These are phyloP conservation scores for Lycocorax pyrrhopterus DNA, from an alignment of 2,113 vertebrate genomes.

Conservation along the genomic window DNA sequence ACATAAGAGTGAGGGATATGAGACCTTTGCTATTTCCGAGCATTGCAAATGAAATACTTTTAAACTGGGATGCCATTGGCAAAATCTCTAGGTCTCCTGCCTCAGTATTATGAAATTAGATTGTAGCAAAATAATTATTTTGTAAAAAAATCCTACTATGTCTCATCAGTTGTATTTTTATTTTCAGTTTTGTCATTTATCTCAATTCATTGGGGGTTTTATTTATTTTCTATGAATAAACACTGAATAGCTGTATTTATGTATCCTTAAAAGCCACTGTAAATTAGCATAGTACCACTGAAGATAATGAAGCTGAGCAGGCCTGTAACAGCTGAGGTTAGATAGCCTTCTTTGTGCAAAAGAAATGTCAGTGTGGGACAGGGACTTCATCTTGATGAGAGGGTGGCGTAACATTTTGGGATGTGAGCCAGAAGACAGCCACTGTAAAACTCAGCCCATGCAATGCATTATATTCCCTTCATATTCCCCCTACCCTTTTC, in stretches of 20 bases:
- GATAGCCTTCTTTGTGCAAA: neutral
- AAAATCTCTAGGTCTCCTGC: neutral
- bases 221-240: neutral
- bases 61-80: neutral
- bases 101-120: neutral
- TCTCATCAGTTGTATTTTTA: neutral
- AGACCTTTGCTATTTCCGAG: neutral
- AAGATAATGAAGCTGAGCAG: neutral
- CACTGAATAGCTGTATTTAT: neutral
- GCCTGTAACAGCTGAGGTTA: neutral
- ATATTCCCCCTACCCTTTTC: neutral
- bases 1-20: neutral
- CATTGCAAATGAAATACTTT: neutral
- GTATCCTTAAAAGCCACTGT: neutral
- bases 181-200: neutral
- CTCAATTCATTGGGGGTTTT: neutral
- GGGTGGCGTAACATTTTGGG: neutral
- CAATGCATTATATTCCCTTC: neutral
- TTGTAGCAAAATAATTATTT: neutral
- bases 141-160: neutral
- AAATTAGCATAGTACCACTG: neutral
- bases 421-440: neutral
- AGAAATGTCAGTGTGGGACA: neutral
- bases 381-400: neutral
- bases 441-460: neutral